Evolutionary conservation across 2,888 invertebrate genomes (phyloP).

Genomic region (Andrena flavipes): DNA sequence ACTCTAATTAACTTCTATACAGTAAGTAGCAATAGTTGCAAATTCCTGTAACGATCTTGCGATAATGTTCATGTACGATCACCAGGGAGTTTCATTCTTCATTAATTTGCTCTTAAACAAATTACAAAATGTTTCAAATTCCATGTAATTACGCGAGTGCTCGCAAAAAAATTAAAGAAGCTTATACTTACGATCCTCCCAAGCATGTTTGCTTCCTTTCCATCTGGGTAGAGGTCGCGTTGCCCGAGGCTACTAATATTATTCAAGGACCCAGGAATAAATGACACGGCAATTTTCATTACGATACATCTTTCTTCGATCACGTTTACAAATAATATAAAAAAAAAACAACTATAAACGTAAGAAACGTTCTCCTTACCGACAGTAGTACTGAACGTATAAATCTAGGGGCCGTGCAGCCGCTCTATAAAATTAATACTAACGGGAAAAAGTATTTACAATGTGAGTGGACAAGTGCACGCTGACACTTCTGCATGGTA

Average conservation of each 20-base stretch:
- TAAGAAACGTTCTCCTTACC: slow-evolving; percentile 64
- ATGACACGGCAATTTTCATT: slow-evolving; percentile 33
- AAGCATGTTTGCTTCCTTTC: neutral
- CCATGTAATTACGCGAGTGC: neutral
- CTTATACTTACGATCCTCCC: slow-evolving; percentile 35
- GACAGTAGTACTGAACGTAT: slow-evolving; percentile 50
- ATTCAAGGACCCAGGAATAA: neutral
- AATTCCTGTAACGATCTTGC: neutral
- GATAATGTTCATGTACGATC: neutral
- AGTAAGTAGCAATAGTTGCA: neutral
- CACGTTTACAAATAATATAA: slow-evolving; percentile 70
- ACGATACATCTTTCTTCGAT: slow-evolving; percentile 64
- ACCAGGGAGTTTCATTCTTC: neutral
- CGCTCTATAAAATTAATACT: slow-evolving; percentile 65
- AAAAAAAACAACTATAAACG: slow-evolving; percentile 72
- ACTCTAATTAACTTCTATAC: neutral
- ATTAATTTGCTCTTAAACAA: slow-evolving; percentile 11
- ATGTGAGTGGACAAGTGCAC: slow-evolving; percentile 60
- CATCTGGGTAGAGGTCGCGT: neutral
- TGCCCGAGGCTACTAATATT: neutral
- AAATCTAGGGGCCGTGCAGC: slow-evolving; percentile 54
- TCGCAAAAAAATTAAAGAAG: slow-evolving; percentile 16
- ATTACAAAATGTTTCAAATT: neutral
- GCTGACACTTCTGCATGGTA: slow-evolving; percentile 44
- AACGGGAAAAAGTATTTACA: slow-evolving; percentile 70